Evolutionary conservation across 1,140 invertebrate genomes (phyloP), one percentile per base, ranked within the genome.

Genomic region (Calliopsis andreniformis): DNA sequence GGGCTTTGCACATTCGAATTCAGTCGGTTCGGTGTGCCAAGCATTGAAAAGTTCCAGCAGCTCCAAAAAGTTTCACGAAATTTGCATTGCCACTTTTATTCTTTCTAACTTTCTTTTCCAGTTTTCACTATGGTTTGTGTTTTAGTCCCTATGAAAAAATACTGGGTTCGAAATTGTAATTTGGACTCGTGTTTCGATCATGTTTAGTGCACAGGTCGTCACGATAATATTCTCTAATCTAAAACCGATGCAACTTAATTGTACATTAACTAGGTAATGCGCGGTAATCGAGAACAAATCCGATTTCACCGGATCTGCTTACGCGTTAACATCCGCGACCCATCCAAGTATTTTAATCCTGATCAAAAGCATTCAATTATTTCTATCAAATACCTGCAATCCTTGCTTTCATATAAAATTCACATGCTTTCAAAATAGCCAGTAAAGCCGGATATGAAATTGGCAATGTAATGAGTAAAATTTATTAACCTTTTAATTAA

Each of bases 291-390:
- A 55, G 62, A 56, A 56, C 62, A 43, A 64, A 56, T 66, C 62
- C 62, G 62, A 75, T 75, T 67, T 67, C 63, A 67, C 71, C 62
- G 63, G 51, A 72, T 64, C 32, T 32, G 32, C 30, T 72, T 63
- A 51, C 23, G 43, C 58, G 58, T 42, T 53, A 20, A 71, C 55
- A 5, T 32, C 25, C 23, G 16, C 42, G 20, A 42, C 64, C 7
- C 35, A 18, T 49, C 6, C 14, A 20, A 23, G 35, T 25, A 32
- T 35, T 10, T 8, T 8, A 70, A 47, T n/a, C n/a, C 12, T 12
- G 47, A 35, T 23, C 49, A 20, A 3, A 25, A 25, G 20, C 16
- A 49, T 49, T 18, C 25, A 39, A 67, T 51, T 20, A 39, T 7
- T 25, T 16, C n/a, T n/a, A n/a, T n/a, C n/a, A n/a, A n/a, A n/a